These are phyloP conservation scores for Nothura maculosa DNA, from an alignment of 2,797 vertebrate genomes.

Conservation along the genomic window DNA sequence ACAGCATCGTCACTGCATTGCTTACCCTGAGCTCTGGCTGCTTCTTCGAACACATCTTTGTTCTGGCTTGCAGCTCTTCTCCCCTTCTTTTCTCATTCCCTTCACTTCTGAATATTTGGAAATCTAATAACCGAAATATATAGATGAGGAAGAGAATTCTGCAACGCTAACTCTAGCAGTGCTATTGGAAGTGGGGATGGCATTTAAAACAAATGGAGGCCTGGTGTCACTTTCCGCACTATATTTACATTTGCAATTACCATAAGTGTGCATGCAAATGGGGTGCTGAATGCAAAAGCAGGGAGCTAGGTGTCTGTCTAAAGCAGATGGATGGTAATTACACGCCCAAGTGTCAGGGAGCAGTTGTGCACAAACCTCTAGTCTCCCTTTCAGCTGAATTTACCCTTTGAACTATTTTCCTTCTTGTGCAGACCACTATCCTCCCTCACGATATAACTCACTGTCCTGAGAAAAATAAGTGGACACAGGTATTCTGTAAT, in stretches of 20 bases:
- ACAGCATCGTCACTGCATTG: constrained; percentile 44
- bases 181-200: neutral
- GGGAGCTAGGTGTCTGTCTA: constrained; percentile 25
- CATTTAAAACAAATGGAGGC: neutral
- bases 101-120: constrained; percentile 20
- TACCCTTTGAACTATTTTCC: constrained; percentile 17
- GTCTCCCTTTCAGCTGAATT: constrained; percentile 31
- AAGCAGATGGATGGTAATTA: neutral
- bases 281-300: neutral
- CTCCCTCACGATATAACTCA: neutral
- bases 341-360: constrained; percentile 34
- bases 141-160: neutral
- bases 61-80: constrained; percentile 34
- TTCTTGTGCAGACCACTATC: neutral
- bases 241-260: constrained; percentile 46
- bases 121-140: neutral
- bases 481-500: neutral
- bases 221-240: constrained; percentile 6
- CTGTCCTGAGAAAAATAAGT: neutral
- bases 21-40: constrained; percentile 17
- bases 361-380: neutral
- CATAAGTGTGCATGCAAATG: constrained; percentile 18
- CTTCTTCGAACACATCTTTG: constrained; percentile 40
- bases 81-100: neutral
- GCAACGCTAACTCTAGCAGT: neutral